These are phyloP conservation scores for Triops longicaudatus DNA, from an alignment of 1,140 invertebrate genomes.

Conservation along the genomic window DNA sequence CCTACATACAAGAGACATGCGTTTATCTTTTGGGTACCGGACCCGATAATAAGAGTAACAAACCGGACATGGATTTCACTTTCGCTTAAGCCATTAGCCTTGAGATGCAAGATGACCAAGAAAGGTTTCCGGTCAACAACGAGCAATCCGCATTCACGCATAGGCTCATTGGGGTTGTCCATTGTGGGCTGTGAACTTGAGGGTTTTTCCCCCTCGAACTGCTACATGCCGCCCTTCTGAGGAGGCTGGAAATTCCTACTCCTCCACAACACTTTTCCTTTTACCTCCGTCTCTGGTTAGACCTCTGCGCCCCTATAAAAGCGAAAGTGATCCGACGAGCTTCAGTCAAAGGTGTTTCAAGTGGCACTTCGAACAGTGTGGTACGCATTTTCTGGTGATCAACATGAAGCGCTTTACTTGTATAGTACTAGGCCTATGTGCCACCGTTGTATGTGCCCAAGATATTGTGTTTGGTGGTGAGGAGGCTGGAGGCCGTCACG, in stretches of 20 bases:
- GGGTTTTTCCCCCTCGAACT: neutral
- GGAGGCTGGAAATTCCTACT: neutral
- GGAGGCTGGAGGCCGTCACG: neutral
- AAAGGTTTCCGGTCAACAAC: neutral
- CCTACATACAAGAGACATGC: neutral
- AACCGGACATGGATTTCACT: neutral
- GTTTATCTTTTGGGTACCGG: neutral
- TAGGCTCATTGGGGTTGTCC: neutral
- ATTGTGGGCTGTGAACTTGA: neutral
- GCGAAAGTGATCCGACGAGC: neutral
- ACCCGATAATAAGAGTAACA: neutral
- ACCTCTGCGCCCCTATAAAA: constrained; percentile 2
- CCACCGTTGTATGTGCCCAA: neutral
- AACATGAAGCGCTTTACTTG: neutral
- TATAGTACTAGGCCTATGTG: neutral
- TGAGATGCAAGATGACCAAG: neutral
- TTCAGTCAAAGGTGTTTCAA: neutral
- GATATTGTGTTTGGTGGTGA: neutral
- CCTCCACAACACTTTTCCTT: constrained; percentile 2
- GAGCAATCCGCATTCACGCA: neutral
- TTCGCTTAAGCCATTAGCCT: neutral
- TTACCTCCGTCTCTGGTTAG: neutral
- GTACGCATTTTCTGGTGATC: neutral
- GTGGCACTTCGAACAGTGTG: neutral
- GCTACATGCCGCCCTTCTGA: neutral